Conservation (phyloP, 2,888 invertebrate genomes). For the Marronus borbonicus region DNA sequence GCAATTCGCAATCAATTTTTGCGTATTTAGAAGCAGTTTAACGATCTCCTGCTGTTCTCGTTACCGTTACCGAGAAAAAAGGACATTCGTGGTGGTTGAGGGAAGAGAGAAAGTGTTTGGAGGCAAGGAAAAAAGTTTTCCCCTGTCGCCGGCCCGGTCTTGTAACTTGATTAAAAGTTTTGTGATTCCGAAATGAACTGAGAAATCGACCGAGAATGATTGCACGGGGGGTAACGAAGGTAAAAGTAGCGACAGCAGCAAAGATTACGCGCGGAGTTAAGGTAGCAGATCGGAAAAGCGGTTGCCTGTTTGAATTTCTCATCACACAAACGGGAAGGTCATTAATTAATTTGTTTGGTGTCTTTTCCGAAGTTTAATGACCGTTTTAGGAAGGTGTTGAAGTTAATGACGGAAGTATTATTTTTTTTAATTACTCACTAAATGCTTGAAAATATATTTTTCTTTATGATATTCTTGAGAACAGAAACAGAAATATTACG, state of each 20-base stretch:
- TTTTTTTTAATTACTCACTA: slow-evolving; percentile 18
- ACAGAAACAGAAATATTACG: neutral
- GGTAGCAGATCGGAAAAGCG: slow-evolving; percentile 2
- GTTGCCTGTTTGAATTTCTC: slow-evolving; percentile 34
- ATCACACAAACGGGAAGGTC: slow-evolving; percentile 24
- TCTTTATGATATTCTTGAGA: neutral
- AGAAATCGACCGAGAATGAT: slow-evolving; percentile 40
- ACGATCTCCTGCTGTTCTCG: neutral
- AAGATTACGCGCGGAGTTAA: slow-evolving; percentile 26
- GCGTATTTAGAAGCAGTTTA: slow-evolving; percentile 31
- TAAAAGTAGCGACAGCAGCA: slow-evolving; percentile 16
- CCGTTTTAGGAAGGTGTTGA: slow-evolving; percentile 16
- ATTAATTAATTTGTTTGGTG: slow-evolving; percentile 34
- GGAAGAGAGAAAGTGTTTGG: slow-evolving; percentile 7
- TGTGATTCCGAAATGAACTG: slow-evolving; percentile 40
- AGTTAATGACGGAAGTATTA: neutral
- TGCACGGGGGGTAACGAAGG: neutral
- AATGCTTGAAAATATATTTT: neutral
- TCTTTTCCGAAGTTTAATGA: slow-evolving; percentile 17
- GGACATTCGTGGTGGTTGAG: neutral
- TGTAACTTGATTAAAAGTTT: slow-evolving; percentile 46
- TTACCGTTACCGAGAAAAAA: neutral
- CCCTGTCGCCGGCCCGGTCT: neutral
- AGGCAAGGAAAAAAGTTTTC: slow-evolving; percentile 25
- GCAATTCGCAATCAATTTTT: slow-evolving; percentile 41